A percentile compares a stretch with the other conserved stretches of the same genome.
phyloP scores from a whole-genome alignment of 2,113 vertebrate species.

The Cryptomyrus ogoouensis region DNA sequence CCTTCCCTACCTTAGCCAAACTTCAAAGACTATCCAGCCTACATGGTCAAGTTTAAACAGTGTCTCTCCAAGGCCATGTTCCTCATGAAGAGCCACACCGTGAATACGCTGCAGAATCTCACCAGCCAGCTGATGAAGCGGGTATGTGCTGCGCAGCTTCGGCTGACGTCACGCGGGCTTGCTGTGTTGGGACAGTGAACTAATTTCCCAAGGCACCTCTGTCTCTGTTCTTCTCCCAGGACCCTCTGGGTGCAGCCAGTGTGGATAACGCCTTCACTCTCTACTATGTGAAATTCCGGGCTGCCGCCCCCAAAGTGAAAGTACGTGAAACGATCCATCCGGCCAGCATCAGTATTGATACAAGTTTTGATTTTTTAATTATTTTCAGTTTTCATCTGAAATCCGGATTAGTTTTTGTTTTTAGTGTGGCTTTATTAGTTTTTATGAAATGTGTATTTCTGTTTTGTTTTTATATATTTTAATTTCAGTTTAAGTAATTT shows the following conservation, averaged over 20 bases:
- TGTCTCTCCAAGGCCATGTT: constrained; percentile 96
- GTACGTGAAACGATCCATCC: constrained; percentile 59
- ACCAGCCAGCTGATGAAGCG: constrained; percentile 86
- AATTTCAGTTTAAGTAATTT: neutral
- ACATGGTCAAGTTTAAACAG: constrained; percentile 85
- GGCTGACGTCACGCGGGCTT: neutral
- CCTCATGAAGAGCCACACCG: constrained; percentile 86
- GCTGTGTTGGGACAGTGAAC: neutral
- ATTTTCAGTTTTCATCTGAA: neutral
- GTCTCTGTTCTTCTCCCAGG: constrained; percentile 53
- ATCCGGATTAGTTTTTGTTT: neutral
- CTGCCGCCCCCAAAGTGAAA: constrained; percentile 91
- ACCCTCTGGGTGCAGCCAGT: constrained; percentile 76
- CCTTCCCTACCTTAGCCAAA: constrained; percentile 69
- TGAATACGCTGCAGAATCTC: constrained; percentile 88
- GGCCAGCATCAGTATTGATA: neutral
- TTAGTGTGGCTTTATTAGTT: neutral
- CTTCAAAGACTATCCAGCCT: constrained; percentile 94
- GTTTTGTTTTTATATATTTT: neutral
- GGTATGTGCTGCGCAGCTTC: constrained; percentile 58
- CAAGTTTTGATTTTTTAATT: neutral
- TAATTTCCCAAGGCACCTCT: neutral
- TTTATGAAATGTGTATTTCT: neutral
- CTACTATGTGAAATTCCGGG: constrained; percentile 94
- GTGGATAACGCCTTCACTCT: constrained; percentile 93